phyloP scores from a whole-genome alignment of 37 sponge, comb jelly and placozoan species.

The Cladorhizidae sp. region DNA sequence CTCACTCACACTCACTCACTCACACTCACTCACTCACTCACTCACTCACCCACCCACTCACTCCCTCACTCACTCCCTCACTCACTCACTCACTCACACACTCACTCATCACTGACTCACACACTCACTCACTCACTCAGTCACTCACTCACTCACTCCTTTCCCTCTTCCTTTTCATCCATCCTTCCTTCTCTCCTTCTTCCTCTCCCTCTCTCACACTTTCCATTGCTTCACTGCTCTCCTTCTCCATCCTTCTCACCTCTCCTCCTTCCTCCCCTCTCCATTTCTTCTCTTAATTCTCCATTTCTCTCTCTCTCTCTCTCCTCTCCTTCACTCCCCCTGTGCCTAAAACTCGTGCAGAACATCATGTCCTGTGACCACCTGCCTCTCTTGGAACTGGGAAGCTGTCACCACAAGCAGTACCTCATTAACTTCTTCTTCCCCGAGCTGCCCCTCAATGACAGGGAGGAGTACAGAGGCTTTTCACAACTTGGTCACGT shows the following conservation, averaged over 20 bases:
- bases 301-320: not conserved
- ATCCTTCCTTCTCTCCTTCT: too few species aligned
- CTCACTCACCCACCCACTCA: too few species aligned
- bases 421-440: conserved; percentile 70
- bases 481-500: conserved; percentile 46
- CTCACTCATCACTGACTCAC: too few species aligned
- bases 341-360: conserved; percentile 2
- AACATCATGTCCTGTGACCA: conserved; percentile 50
- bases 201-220: not conserved
- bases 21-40: too few species aligned
- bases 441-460: conserved; percentile 60
- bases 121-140: too few species aligned
- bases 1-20: too few species aligned
- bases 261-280: not conserved
- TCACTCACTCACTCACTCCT: too few species aligned
- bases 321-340: not conserved
- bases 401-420: conserved; percentile 69
- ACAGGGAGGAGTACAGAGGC: conserved; percentile 45
- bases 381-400: conserved; percentile 74
- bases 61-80: too few species aligned
- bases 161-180: too few species aligned
- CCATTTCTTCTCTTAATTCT: too few species aligned
- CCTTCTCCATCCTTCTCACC: not conserved
- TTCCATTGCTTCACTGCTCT: not conserved
- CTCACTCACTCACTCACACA: too few species aligned